Evolutionary conservation across 2,888 invertebrate genomes (phyloP).

Genomic region (Teleogryllus oceanicus): DNA sequence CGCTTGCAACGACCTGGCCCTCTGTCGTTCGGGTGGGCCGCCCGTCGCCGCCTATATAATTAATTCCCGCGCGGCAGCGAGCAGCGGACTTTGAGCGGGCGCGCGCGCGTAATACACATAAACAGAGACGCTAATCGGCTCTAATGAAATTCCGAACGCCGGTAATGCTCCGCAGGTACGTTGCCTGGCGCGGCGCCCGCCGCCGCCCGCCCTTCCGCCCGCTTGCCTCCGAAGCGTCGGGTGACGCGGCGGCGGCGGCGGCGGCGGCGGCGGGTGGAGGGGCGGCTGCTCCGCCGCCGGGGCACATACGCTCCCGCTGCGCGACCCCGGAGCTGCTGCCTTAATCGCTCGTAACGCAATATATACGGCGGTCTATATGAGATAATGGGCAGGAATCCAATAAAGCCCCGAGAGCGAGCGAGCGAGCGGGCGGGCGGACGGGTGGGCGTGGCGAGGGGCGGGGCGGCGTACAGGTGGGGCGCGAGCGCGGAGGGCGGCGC

Average conservation of each 20-base stretch:
- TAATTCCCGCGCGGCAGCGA: neutral
- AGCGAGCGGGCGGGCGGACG: neutral
- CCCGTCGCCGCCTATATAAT: neutral
- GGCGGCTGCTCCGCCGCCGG: too few species aligned
- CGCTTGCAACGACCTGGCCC: too few species aligned
- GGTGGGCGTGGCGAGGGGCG: neutral
- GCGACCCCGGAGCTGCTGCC: neutral
- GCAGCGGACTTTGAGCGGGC: neutral
- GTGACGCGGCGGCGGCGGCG: neutral
- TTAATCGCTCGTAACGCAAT: neutral
- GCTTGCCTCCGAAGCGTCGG: neutral
- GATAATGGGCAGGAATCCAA: conserved; percentile 10
- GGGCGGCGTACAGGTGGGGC: neutral
- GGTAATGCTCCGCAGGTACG: too few species aligned
- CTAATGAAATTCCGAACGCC: conserved; percentile 10
- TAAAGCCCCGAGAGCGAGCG: neutral
- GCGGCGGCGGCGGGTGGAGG: too few species aligned
- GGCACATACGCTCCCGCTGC: too few species aligned
- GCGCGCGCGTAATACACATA: neutral
- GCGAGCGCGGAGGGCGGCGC: neutral
- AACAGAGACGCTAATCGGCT: neutral
- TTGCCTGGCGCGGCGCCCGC: neutral
- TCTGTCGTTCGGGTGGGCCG: too few species aligned
- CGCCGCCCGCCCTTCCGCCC: neutral
- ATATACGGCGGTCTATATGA: conserved; percentile 18